A percentile compares a stretch with the other conserved stretches of the same genome.
These are phyloP conservation scores for Congeria kusceri DNA, from an alignment of 2,888 invertebrate genomes.

Conservation along the genomic window DNA sequence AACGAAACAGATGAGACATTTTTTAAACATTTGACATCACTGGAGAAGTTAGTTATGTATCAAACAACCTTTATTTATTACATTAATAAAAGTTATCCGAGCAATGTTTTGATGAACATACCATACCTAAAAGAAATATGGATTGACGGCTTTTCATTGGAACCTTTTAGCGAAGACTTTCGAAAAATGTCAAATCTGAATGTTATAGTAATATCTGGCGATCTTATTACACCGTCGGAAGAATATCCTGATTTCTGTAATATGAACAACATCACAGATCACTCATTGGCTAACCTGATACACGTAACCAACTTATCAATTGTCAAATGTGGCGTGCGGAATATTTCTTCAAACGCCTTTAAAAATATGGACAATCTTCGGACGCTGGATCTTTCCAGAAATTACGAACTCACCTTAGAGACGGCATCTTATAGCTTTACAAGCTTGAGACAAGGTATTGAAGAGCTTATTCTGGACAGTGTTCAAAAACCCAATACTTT, in stretches of 20 bases:
- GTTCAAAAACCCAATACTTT: neutral
- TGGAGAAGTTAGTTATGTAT: constrained; percentile 37
- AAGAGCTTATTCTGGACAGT: constrained; percentile 1
- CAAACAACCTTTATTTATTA: constrained; percentile 29
- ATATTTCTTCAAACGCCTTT: constrained; percentile 25
- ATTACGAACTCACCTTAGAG: constrained; percentile 15
- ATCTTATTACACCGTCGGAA: neutral
- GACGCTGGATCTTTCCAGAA: constrained; percentile 36
- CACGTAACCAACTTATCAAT: constrained; percentile 14
- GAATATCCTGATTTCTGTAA: constrained; percentile 11
- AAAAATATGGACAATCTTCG: neutral
- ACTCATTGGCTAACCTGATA: constrained; percentile 4
- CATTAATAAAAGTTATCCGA: too few relatives aligned
- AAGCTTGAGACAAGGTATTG: constrained; percentile 6
- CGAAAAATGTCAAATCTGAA: constrained; percentile 20
- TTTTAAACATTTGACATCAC: constrained; percentile 12
- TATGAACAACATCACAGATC: neutral
- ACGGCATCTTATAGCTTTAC: neutral
- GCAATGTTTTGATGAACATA: neutral
- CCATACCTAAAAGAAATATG: constrained; percentile 14
- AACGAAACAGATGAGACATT: constrained; percentile 15
- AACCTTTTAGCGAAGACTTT: constrained; percentile 30
- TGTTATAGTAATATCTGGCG: constrained; percentile 21
- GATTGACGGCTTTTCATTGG: constrained; percentile 41
- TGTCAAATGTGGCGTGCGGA: constrained; percentile 15